Base-by-base conservation (phyloP, 2,888 invertebrate genomes). In the Lasioglossum morio region DNA sequence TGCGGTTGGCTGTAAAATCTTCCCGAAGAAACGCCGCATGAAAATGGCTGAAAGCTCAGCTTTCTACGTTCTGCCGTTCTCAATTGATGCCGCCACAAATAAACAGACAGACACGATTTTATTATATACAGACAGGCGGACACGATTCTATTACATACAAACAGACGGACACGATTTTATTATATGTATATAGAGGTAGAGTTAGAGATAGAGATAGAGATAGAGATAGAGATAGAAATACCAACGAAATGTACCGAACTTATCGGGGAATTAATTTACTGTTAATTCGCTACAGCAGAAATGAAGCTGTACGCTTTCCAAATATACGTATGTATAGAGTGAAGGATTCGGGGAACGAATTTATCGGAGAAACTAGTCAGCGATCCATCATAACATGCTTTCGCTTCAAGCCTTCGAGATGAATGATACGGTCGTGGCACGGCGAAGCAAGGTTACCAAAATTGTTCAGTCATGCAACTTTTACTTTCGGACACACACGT, bases 391-490 rank as follows among this genome's bases (percentile, higher is more conserved):
- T 75, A 79, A 79, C 79, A 72, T 70, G 60, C 46, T 78, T 27
- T 37, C 43, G 40, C 12, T 78, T 72, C 79, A 40, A 60, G 74
- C 69, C 19, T 66, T 72, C 43, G 70, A 80, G 72, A 82, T 84
- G 79, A 85, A 85, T 83, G 85, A 40, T 81, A 78, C 76, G 70
- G 72, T 81, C 82, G 88, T 80, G 85, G 77, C 85, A 82, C 63
- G 80, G 69, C 79, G 78, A 84, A 80, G 60, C 72, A 69, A 19
- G 66, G 43, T 84, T 77, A 70, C 80, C 74, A 78, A 88, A 89
- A 88, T 78, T 43, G 23, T 79, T 82, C 70, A 19, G 70, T 79
- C 40, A 30, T 66, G 53, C 69, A 72, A 85, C 83, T 85, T 85
- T 89, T 85, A 85, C 87, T 88, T 85, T 89, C 77, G 7, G 74